Base-by-base conservation (phyloP, 2,113 vertebrate genomes). In the Cavia aperea region DNA sequence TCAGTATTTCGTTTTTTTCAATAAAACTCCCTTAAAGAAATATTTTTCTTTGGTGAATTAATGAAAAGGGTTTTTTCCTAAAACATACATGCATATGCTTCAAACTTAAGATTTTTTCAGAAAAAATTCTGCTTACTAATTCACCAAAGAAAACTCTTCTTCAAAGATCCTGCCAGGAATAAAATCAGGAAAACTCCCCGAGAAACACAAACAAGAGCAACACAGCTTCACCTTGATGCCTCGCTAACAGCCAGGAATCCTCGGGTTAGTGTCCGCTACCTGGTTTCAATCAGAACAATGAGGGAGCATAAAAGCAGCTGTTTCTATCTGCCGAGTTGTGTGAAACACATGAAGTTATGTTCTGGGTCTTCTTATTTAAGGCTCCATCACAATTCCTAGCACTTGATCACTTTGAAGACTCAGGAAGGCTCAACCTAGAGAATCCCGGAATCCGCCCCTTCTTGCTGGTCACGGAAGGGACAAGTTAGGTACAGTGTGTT, bases 91-190 rank as follows among this genome's bases (percentile, higher is more conserved):
- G 49, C 21, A 79, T 56, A 70, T 75, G 49, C 24, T 93, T 89
- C 72, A 65, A 81, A 83, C 16, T 54, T 29, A 54, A 2, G 12
- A 5, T 39, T 84, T 90, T 92, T 88, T 26, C 68, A 36, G 18
- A 46, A 90, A 93, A 43, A 83, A 89, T n/a, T 66, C n/a, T 82
- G n/a, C 68, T 88, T 39, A 86, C 31, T 51, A 88, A 72, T 58
- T 56, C 13, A 88, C 23, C 23, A 94, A 95, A 95, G 39, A 93
- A 94, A 96, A 73, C 14, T 93, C 95, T 19, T 93, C 95, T 95
- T 94, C 73, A 78, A 94, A 95, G 60, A 56, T 13, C 26, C 70
- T 83, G 70, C 19, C 86, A 94, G 73, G 31, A 95, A 89, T 3
- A 86, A 56, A 95, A 85, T 33, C 36, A 94, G 56, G 33, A 93